Evolutionary conservation across 2,888 invertebrate genomes (phyloP).

Genomic region (Achlya flavicornis): DNA sequence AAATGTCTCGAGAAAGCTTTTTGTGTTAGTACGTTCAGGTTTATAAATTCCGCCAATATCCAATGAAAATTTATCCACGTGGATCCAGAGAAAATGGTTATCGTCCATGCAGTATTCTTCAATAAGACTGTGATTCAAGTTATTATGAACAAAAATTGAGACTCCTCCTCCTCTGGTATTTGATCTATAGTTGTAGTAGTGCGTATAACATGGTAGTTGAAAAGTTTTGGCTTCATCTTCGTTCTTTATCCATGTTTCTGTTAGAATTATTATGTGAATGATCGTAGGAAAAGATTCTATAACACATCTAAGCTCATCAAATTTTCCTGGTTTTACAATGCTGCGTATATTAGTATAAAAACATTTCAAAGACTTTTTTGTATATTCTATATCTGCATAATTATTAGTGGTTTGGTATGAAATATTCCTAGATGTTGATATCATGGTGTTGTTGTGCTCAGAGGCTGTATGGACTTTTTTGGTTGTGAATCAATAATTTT

Average conservation of each 20-base stretch:
- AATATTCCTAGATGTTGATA: not conserved
- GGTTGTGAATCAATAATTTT: not conserved
- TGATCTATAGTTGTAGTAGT: constrained; percentile 29
- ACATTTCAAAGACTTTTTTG: not conserved
- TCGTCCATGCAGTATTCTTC: constrained; percentile 23
- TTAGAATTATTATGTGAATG: not conserved
- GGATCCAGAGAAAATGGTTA: constrained; percentile 13
- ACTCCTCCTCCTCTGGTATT: constrained; percentile 31
- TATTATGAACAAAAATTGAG: constrained; percentile 30
- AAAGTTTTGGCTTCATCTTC: constrained; percentile 17
- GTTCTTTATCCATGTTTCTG: constrained; percentile 23
- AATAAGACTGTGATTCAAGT: constrained; percentile 25
- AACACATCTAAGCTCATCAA: not conserved
- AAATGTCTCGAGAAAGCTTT: constrained; percentile 24
- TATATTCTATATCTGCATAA: not conserved
- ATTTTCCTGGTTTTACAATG: not conserved
- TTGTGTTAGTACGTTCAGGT: constrained; percentile 19
- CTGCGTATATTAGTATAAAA: not conserved
- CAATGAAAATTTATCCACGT: not conserved
- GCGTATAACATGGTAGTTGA: constrained; percentile 26
- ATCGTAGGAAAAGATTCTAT: not conserved
- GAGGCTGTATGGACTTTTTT: not conserved
- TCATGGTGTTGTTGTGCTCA: not conserved
- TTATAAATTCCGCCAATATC: constrained; percentile 1
- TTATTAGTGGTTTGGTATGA: not conserved